Conservation (phyloP, 2,113 vertebrate species). For the Anser cygnoides region DNA sequence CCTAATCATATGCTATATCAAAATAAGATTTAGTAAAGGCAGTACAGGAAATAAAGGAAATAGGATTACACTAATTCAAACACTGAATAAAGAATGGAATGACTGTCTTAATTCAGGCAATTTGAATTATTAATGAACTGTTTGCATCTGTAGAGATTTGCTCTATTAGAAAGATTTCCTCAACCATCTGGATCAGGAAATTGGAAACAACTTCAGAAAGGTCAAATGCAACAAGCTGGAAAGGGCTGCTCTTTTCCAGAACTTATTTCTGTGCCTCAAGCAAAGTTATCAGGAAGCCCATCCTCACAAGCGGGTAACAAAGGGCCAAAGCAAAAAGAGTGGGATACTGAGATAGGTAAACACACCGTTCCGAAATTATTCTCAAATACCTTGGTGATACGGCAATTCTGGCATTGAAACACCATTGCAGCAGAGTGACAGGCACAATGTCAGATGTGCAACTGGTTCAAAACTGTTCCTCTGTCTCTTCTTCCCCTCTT, state of each 20-base stretch:
- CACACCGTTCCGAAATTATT: background rate
- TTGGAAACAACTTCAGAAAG: conserved; percentile 47
- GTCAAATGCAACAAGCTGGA: conserved; percentile 34
- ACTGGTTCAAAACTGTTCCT: background rate
- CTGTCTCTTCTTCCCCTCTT: background rate
- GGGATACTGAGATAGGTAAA: background rate
- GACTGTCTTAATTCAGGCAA: conserved; percentile 66
- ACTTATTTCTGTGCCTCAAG: background rate
- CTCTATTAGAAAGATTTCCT: conserved; percentile 61
- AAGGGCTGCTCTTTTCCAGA: conserved; percentile 1
- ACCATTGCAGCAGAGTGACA: background rate
- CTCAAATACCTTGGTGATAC: background rate
- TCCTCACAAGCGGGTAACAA: background rate
- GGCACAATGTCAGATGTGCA: background rate
- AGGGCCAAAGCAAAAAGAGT: background rate
- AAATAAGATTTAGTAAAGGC: conserved; percentile 67
- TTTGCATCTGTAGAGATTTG: conserved; percentile 60
- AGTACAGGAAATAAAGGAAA: conserved; percentile 73
- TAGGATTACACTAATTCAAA: conserved; percentile 71
- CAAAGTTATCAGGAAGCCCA: background rate
- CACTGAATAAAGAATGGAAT: conserved; percentile 71
- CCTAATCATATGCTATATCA: conserved; percentile 37
- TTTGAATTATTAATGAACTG: conserved; percentile 73
- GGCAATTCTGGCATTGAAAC: background rate
- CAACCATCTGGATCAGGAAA: conserved; percentile 62